Base-by-base conservation (phyloP, 2,797 vertebrate species). In the Etheostoma perlongum region DNA sequence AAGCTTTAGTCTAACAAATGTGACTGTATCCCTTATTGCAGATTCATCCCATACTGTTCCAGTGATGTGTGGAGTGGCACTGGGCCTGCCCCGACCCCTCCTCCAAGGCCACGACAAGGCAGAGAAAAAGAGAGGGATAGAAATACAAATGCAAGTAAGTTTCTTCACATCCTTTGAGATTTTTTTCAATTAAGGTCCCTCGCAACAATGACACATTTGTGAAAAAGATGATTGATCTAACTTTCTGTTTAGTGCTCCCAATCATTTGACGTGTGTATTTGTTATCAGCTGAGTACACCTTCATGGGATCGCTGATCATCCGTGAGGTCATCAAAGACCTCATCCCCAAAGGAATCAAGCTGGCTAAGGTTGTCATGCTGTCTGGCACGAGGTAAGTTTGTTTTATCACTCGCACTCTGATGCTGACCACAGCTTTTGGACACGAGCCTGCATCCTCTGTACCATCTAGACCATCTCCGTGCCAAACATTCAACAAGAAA, bases 31-130 rank as follows among this genome's bases (percentile, higher is more conserved):
- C 42, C 49, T 76, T 61, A 67, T 23, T 81, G 53, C 78, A 97
- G 96, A 85, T 96, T 96, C 88, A 94, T 97, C 62, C 96, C 96
- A 0, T 97, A 97, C 81, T 97, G 96, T 89, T 96, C 96, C 64
- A 97, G 96, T 72, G 96, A 97, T 82, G 94, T 96, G 30, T 96
- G 96, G 96, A 96, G 95, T 61, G 96, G 96, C 42, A 95, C 93
- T 1, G 95, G 94, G 58, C 93, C 93, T 5, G 76, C 88, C 0
- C 83, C 91, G 14, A 91, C 90, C 21, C 84, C 91, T 57, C 84
- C 89, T 79, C 81, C 87, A 25, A 87, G 90, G 53, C 47, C 72
- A 36, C 72, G 91, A 18, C 92, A 87, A 72, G 85, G 84, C 80
- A 91, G 87, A 81, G 94, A 94, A 33, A 93, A 89, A 85, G 94